phyloP scores from a whole-genome alignment of 2,797 vertebrate genomes.

The Falco berigora region DNA sequence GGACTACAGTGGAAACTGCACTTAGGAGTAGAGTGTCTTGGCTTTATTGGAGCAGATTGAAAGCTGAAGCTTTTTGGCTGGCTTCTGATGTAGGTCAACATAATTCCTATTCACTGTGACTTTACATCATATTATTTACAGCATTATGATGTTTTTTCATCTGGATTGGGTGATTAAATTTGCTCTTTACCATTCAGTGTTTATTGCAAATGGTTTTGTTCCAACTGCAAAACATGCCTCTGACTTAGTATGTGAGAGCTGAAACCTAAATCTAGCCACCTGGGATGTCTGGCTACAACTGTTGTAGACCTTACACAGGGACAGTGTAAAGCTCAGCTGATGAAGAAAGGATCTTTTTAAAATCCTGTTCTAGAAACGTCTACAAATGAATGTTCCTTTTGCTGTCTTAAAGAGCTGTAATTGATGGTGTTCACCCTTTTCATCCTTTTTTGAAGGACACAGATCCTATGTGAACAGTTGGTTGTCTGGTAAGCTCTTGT shows the following conservation, averaged over 20 bases:
- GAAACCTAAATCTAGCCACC: neutral
- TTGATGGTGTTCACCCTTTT: neutral
- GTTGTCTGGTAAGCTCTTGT: neutral
- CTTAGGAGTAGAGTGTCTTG: neutral
- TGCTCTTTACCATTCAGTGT: neutral
- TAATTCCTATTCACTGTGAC: conserved; percentile 14
- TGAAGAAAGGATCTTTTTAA: neutral
- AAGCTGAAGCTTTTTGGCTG: conserved; percentile 37
- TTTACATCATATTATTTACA: conserved; percentile 47
- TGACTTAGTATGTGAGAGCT: neutral
- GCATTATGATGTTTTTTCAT: conserved; percentile 36
- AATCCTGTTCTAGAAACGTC: neutral
- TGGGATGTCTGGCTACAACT: neutral
- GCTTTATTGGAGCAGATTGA: conserved; percentile 35
- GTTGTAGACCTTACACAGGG: neutral
- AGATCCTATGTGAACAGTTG: neutral
- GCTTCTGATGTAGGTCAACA: conserved; percentile 53
- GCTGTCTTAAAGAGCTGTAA: neutral
- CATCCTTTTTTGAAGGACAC: neutral
- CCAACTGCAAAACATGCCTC: neutral
- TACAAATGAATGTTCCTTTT: neutral
- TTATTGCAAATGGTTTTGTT: conserved; percentile 15
- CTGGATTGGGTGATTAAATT: conserved; percentile 29
- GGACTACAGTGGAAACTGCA: neutral
- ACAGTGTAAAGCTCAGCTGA: neutral